phyloP scores from a whole-genome alignment of 2,888 invertebrate species.

The Leptinotarsa rubiginosa region DNA sequence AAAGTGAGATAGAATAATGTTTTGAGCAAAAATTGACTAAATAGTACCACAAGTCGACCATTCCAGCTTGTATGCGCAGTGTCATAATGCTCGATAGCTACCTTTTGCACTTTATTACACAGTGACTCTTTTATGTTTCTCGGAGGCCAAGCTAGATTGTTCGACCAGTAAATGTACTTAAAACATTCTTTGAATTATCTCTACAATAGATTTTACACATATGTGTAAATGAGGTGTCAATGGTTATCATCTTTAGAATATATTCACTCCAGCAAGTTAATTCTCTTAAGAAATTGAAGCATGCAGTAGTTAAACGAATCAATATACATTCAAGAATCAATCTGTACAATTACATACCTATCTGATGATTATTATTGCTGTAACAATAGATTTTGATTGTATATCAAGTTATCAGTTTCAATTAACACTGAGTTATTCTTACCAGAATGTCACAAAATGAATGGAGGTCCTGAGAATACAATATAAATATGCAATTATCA shows the following conservation, averaged over 20 bases:
- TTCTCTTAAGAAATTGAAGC: not conserved
- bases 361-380: slow-evolving; percentile 2
- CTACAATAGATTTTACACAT: not conserved
- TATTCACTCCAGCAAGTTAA: not conserved
- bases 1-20: not conserved
- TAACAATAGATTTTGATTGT: not conserved
- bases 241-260: slow-evolving; percentile 5
- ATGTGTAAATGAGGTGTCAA: not conserved
- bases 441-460: not conserved
- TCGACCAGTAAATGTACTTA: not conserved
- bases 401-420: not conserved
- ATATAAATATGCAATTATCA: slow-evolving; percentile 2
- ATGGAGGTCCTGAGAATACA: slow-evolving; percentile 1
- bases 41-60: too few species aligned
- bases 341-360: not conserved
- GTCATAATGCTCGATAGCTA: too few species aligned
- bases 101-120: too few species aligned
- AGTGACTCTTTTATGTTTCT: too few species aligned
- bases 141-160: too few species aligned
- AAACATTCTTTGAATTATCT: not conserved
- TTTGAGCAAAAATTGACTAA: not conserved
- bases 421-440: not conserved
- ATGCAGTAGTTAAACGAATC: not conserved
- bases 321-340: not conserved
- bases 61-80: too few species aligned